Percentiles rank a stretch among this genome's conserved stretches.
phyloP scores from a whole-genome alignment of 2,888 invertebrate genomes.

The Synergus japonicus region DNA sequence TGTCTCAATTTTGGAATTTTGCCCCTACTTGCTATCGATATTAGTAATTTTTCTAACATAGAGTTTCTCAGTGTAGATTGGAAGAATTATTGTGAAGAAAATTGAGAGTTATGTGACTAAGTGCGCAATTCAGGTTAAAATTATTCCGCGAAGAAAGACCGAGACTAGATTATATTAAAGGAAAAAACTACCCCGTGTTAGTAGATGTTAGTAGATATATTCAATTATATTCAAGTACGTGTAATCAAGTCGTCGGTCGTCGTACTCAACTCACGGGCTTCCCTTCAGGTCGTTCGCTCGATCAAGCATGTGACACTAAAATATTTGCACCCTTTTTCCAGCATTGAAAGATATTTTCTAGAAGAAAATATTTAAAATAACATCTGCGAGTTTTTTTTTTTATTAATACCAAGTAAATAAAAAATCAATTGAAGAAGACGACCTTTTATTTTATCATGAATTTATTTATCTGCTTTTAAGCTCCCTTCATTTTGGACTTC shows the following conservation, averaged over 20 bases:
- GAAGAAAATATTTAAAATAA: neutral
- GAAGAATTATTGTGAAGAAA: constrained; percentile 17
- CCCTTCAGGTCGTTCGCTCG: constrained; percentile 24
- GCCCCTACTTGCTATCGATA: too few relatives aligned
- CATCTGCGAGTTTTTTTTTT: neutral
- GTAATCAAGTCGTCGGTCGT: constrained; percentile 6
- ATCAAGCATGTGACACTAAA: neutral
- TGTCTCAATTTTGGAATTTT: too few relatives aligned
- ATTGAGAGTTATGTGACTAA: constrained; percentile 21
- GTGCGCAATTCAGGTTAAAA: constrained; percentile 9
- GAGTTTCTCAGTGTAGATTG: neutral
- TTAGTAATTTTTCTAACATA: too few relatives aligned
- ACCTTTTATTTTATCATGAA: neutral
- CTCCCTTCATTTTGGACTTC: too few relatives aligned
- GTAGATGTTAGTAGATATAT: neutral
- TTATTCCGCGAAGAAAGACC: constrained; percentile 9
- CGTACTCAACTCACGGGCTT: constrained; percentile 16
- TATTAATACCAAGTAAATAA: neutral
- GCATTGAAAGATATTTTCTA: neutral
- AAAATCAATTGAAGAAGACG: neutral
- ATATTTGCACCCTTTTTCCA: neutral
- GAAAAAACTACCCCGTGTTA: constrained; percentile 11
- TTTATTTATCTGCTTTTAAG: neutral
- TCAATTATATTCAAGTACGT: neutral
- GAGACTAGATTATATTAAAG: neutral